phyloP scores from a whole-genome alignment of 2,113 vertebrate genomes.

The Cariama cristata region DNA sequence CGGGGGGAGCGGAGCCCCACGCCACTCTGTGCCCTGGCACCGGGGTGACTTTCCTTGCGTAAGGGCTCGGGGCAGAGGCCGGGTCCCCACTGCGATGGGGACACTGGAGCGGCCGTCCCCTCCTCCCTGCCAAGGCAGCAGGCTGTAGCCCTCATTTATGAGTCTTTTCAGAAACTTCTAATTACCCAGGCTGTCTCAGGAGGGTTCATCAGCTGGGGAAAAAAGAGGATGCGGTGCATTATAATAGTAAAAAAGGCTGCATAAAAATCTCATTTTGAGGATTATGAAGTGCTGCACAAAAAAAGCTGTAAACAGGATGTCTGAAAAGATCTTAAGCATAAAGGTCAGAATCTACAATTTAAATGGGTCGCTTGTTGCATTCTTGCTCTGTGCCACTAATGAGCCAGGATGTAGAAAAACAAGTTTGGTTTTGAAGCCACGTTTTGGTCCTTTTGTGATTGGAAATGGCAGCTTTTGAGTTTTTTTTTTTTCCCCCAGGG shows the following conservation, averaged over 20 bases:
- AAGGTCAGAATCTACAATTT: slow-evolving; percentile 73
- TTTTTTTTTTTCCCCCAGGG: accelerated
- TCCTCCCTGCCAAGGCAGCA: neutral
- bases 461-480: neutral
- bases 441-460: neutral
- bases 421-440: neutral
- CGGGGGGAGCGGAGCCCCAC: accelerated
- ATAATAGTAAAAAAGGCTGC: neutral
- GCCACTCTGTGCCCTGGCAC: neutral
- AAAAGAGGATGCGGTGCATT: neutral
- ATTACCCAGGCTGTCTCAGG: neutral
- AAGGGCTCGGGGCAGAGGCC: neutral
- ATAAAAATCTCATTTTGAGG: slow-evolving; percentile 58
- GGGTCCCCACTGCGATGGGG: accelerated
- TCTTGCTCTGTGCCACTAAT: neutral
- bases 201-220: neutral
- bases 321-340: slow-evolving; percentile 44
- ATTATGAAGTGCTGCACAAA: slow-evolving; percentile 53
- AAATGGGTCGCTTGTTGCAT: slow-evolving; percentile 30
- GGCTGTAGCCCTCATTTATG: neutral
- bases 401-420: neutral
- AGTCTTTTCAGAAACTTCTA: neutral
- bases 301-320: slow-evolving; percentile 39
- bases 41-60: accelerated
- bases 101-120: accelerated